A percentile compares a stretch with the other conserved stretches of the same genome.
These are phyloP conservation scores for Aspidiotus destructor DNA, from an alignment of 2,888 invertebrate genomes.

Conservation along the genomic window DNA sequence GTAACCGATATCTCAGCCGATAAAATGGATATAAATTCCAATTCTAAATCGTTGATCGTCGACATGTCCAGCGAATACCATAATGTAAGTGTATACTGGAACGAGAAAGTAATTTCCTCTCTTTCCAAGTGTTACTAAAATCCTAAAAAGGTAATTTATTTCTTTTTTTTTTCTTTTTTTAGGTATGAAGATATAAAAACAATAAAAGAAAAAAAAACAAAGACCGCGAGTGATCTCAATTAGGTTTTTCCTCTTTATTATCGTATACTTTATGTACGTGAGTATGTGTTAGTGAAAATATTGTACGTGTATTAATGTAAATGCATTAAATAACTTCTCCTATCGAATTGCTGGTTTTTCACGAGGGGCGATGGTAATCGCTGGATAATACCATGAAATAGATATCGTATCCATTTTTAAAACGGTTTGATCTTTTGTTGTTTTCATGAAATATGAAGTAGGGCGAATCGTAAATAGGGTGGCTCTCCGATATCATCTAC, in stretches of 20 bases:
- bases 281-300: constrained; percentile 16
- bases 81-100: constrained; percentile 11
- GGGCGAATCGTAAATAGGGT: no score
- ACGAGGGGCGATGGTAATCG: no score
- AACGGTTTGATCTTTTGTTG: no score
- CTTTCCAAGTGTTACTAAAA: background rate
- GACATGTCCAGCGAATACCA: constrained; percentile 8
- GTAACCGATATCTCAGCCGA: constrained; percentile 26
- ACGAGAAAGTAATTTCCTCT: background rate
- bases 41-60: constrained; percentile 17
- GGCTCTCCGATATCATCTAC: no score
- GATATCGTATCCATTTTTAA: no score
- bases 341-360: background rate
- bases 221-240: constrained; percentile 17
- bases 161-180: background rate
- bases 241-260: constrained; percentile 12
- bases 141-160: background rate
- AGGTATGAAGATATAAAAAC: background rate
- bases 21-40: constrained; percentile 28
- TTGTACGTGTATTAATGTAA: constrained; percentile 2
- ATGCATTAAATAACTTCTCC: constrained; percentile 8
- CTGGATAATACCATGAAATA: no score
- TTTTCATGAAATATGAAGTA: no score
- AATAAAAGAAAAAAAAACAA: background rate
- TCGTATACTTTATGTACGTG: background rate